These are phyloP conservation scores for Anolis apletophallus DNA, from an alignment of 2,797 vertebrate genomes.

Conservation along the genomic window DNA sequence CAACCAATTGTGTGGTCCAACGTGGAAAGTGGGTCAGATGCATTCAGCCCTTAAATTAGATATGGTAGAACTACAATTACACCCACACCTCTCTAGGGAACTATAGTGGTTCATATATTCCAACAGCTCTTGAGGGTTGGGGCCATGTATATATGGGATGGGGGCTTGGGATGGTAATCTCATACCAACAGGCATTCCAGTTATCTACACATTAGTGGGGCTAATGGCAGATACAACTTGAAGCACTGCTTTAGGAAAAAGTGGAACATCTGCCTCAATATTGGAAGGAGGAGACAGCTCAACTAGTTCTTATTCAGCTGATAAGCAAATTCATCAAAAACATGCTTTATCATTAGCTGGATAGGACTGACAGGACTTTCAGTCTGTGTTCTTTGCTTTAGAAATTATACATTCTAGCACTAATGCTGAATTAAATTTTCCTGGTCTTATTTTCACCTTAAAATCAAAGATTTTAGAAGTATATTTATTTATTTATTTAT, in stretches of 20 bases:
- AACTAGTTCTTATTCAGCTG: not conserved
- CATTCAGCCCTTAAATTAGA: too few species aligned
- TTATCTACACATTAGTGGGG: not conserved
- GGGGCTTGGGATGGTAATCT: not conserved
- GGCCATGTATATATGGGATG: too few species aligned
- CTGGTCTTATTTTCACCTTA: not conserved
- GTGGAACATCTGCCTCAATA: not conserved
- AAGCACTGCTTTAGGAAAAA: not conserved
- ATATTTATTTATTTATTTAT: too few species aligned
- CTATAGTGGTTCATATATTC: too few species aligned
- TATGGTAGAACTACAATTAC: not conserved
- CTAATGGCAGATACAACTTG: not conserved
- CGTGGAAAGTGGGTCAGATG: too few species aligned
- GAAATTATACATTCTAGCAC: not conserved
- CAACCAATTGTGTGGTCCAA: not conserved
- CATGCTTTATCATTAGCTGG: too few species aligned
- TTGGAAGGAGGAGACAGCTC: not conserved
- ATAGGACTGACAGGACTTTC: too few species aligned
- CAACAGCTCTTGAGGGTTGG: not conserved
- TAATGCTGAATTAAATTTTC: not conserved
- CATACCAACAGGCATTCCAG: not conserved
- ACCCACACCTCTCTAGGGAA: too few species aligned
- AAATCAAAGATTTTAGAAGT: not conserved
- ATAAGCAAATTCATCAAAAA: not conserved
- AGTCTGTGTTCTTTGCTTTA: not conserved